These are phyloP conservation scores for Hylia prasina DNA, from an alignment of 2,113 vertebrate species.

Conservation along the genomic window DNA sequence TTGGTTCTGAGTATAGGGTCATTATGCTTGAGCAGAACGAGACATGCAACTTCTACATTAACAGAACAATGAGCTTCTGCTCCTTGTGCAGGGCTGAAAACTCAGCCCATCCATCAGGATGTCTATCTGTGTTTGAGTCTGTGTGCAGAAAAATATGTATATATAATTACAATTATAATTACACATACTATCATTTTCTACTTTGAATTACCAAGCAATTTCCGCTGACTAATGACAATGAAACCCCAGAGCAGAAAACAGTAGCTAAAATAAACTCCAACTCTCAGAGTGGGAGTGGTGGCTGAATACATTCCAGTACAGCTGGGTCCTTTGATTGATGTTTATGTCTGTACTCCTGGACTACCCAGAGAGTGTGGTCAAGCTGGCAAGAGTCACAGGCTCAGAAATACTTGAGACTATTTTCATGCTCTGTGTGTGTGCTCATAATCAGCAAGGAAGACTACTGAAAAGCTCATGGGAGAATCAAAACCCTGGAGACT, in stretches of 20 bases:
- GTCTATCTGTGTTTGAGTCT: neutral
- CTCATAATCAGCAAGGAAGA: neutral
- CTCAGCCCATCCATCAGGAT: neutral
- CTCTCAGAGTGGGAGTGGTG: neutral
- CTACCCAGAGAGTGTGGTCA: slow-evolving; percentile 1
- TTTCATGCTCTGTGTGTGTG: neutral
- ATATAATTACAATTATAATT: neutral
- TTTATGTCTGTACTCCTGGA: slow-evolving; percentile 17
- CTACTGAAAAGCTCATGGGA: neutral
- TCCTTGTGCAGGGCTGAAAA: neutral
- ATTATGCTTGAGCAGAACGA: neutral
- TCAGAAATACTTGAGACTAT: neutral
- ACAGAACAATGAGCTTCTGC: neutral
- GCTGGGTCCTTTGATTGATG: slow-evolving; percentile 31
- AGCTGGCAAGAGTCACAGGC: slow-evolving; percentile 27
- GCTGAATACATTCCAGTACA: slow-evolving; percentile 8
- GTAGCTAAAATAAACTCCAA: slow-evolving; percentile 44
- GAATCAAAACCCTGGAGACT: neutral
- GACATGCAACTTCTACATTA: neutral
- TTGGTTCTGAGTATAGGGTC: neutral
- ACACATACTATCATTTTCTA: slow-evolving; percentile 14
- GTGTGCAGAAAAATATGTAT: neutral
- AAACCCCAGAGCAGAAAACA: neutral
- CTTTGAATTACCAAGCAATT: neutral
- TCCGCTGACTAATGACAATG: slow-evolving; percentile 14